Base-by-base conservation (phyloP, 2,113 vertebrate species). In the Protobothrops mucrosquamatus region DNA sequence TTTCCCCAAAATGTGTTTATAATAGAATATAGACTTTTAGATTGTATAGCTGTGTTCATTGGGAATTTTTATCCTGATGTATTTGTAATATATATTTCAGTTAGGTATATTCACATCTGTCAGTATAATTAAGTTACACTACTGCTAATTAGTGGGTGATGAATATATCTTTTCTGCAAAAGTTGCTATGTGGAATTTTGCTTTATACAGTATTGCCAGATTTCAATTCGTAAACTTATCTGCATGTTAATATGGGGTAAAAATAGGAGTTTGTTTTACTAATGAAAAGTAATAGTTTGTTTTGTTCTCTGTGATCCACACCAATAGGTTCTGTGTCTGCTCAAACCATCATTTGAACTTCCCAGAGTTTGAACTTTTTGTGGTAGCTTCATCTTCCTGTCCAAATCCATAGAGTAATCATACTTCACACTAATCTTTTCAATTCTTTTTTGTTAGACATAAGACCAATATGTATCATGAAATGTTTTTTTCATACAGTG, bases 151-250 rank as follows among this genome's bases (percentile, higher is more conserved):
- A 11, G 29, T 81, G 56, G 39, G 3, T 12, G 91, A 15, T 93
- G 59, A 88, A 85, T 64, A 14, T 43, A 23, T 89, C 91, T 91
- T 39, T 89, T 92, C 2, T 3, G 57, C 85, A 2, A 90, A 85
- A 5, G 90, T 91, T 88, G 1, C 85, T n/a, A 56, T 92, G 10
- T 85, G 95, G 43, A 54, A 29, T 96, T 93, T 93, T 88, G 48
- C 61, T 85, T 22, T 88, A n/a, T 93, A 55, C 87, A 61, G 34
- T 64, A 20, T 61, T 93, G 55, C 94, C 69, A 93, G 89, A 93
- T 20, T 46, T 94, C 81, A 56, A 57, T 46, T 94, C 4, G 81
- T 39, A 88, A 87, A n/a, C 55, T 93, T 85, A 55, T 9, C 26
- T 52, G 14, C 26, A 26, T 88, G 6, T 48, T 92, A 3, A 24